Evolutionary conservation across 1,140 invertebrate species (phyloP), one percentile per base, ranked within the genome.

Genomic region (Chelonus insularis): DNA sequence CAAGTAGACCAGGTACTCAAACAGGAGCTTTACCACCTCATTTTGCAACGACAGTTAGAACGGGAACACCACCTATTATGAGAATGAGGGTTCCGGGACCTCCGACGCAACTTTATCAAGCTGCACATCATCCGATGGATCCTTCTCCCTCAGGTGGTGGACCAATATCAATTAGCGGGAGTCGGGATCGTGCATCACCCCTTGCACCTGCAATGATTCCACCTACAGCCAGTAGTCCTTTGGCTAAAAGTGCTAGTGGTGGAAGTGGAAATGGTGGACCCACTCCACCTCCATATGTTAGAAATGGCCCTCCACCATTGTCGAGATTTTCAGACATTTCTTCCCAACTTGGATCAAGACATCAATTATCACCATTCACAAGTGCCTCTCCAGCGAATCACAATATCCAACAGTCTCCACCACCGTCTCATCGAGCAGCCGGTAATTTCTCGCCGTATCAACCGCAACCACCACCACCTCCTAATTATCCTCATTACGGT

Each of bases 81-180:
- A 68, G 81, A 23, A 72, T 80, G 69, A 65, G 78, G 34, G 72
- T 78, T 4, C 75, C 79, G 0, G 77, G 73, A 1, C 71, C 76
- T 1, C 71, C 76, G 6, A 16, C 51, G 0, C 79, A 78, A 12
- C 74, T 84, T 63, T 85, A 84, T 62, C 81, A 83, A 21, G 76
- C 82, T 0, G 69, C 79, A 0, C 82, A 84, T 62, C 83, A 84
- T 68, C 79, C 83, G 1, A 74, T 86, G 78, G 84, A 86, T 58
- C 84, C 84, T 0, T 84, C 83, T 2, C 84, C 84, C 0, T 83
- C 83, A 0, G 83, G 83, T 4, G 83, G 83, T 9, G 83, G 83
- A 14, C 80, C 82, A 0, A 84, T 85, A 18, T 73, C 78, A 2
- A 81, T 83, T 11, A 79, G 70, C 57, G 25, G 25, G 3, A 80